Base-by-base conservation (phyloP, 2,797 vertebrate genomes). In the Percopsis omiscomaycus region DNA sequence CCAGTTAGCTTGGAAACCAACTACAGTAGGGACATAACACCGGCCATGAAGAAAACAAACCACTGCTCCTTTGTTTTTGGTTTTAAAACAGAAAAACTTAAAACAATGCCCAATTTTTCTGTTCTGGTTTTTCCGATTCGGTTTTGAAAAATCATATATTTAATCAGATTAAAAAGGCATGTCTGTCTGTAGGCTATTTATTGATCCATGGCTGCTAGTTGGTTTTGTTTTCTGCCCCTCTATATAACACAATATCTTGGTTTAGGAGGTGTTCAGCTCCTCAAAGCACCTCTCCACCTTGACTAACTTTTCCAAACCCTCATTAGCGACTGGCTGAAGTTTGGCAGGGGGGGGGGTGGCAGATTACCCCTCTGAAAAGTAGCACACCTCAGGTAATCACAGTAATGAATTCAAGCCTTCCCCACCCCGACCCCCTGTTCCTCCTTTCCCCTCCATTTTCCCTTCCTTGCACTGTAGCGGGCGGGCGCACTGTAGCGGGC, bases 361-460 rank as follows among this genome's bases (percentile, higher is more conserved):
- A 90, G 83, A 86, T 87, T 86, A 88, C 86, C 30, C 84, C 8
- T 91, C 87, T 79, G 73, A 86, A 86, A 89, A 87, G 87, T 81
- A 87, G 81, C 77, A 81, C 86, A 88, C 88, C 89, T 90, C 84
- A 89, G 89, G 89, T 92, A 89, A 89, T 91, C 80, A 82, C 80
- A 78, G 80, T 88, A 88, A 89, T 89, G 81, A 89, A 89, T 88
- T 88, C 86, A 82, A 78, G 67, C 71, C 74, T 73, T 63, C 48
- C 55, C 29, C n/a, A 37, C n/a, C n/a, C 73, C 53, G 56, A 12
- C 57, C 57, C 64, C 55, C 64, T 67, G 56, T 72, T 71, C 69
- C 61, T 68, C 65, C 74, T 69, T 74, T 72, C 60, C 50, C 67
- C 54, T 56, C 57, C 74, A 71, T 65, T 77, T 85, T 77, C 67